These are phyloP conservation scores for Rhinella marina DNA, from an alignment of 2,797 vertebrate species.

Conservation along the genomic window DNA sequence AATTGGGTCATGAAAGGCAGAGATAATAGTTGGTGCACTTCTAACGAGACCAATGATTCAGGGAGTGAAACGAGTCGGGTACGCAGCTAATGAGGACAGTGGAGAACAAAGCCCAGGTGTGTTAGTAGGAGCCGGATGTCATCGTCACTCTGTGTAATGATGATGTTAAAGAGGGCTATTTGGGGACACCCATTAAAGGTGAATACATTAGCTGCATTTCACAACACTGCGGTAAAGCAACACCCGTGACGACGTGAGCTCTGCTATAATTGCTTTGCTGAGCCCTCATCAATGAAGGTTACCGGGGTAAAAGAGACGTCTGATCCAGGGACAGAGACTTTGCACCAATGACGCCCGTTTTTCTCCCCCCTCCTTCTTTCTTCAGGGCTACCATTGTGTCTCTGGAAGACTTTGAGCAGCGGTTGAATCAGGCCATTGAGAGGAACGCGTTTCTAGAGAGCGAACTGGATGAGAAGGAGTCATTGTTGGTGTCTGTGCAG, in stretches of 20 bases:
- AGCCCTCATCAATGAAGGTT: too few relatives aligned
- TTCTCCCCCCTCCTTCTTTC: constrained; percentile 49
- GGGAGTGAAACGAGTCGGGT: background rate
- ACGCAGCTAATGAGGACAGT: background rate
- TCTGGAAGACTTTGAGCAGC: constrained; percentile 96
- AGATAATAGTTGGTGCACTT: background rate
- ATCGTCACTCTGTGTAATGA: background rate
- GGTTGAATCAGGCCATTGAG: constrained; percentile 97
- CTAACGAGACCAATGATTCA: background rate
- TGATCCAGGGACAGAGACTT: background rate
- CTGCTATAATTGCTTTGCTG: background rate
- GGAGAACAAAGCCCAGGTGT: constrained; percentile 2
- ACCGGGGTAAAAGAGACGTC: background rate
- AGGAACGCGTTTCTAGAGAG: constrained; percentile 98
- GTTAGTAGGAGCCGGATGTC: background rate
- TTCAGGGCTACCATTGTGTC: constrained; percentile 96
- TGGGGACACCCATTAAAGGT: background rate
- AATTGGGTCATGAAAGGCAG: background rate
- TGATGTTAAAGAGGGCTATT: background rate
- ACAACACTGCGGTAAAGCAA: background rate
- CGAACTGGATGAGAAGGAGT: constrained; percentile 97
- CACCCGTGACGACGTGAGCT: background rate
- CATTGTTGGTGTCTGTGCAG: constrained; percentile 93
- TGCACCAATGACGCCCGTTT: too few relatives aligned
- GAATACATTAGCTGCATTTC: background rate